A percentile compares a stretch with the other conserved stretches of the same genome.
phyloP scores from a whole-genome alignment of 2,797 vertebrate species.

The Sebastes nivosus region DNA sequence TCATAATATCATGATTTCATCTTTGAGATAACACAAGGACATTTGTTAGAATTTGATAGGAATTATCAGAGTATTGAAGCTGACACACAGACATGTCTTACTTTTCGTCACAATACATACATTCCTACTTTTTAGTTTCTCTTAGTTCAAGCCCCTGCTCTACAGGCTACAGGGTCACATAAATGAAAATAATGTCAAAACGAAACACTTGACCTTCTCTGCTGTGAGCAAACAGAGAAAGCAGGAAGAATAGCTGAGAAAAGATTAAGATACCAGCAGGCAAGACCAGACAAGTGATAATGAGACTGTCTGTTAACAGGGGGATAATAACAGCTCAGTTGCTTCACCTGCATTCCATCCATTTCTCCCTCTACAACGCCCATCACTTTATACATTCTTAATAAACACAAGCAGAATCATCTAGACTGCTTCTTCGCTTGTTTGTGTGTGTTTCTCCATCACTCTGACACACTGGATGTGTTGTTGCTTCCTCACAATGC shows the following conservation, averaged over 20 bases:
- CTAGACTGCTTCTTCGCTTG: background rate
- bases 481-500: background rate
- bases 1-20: background rate
- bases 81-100: background rate
- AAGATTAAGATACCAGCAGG: slow-evolving; percentile 30
- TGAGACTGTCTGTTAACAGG: slow-evolving; percentile 30
- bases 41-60: background rate
- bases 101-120: background rate
- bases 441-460: background rate
- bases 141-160: background rate
- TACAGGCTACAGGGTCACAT: background rate
- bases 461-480: background rate
- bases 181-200: background rate
- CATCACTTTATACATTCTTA: slow-evolving; percentile 20
- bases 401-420: background rate
- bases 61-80: background rate
- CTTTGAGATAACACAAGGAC: background rate
- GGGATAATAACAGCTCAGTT: slow-evolving; percentile 49
- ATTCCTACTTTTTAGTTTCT: background rate
- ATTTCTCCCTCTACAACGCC: slow-evolving; percentile 27
- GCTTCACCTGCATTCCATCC: slow-evolving; percentile 65
- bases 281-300: slow-evolving; percentile 67
- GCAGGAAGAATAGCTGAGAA: slow-evolving; percentile 5
- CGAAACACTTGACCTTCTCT: background rate
- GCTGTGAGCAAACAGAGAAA: slow-evolving; percentile 13